phyloP scores from a whole-genome alignment of 2,113 vertebrate species.

The Aldabrachelys gigantea region DNA sequence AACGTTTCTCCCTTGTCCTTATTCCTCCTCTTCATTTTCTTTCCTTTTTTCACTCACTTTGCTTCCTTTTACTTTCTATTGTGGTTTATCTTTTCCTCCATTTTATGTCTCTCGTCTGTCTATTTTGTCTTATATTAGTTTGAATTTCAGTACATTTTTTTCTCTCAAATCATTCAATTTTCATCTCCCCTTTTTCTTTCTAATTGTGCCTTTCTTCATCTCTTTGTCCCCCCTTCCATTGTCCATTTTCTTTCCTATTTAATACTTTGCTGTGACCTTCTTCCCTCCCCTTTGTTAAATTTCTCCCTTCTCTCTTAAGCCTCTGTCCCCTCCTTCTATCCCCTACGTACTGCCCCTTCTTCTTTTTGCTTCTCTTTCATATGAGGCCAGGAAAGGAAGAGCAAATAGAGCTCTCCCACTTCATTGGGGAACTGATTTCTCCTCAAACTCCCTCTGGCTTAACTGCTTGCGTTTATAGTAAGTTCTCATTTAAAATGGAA shows the following conservation, averaged over 20 bases:
- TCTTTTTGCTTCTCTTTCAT: conserved; percentile 62
- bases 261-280: conserved; percentile 29
- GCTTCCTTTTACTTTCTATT: conserved; percentile 22
- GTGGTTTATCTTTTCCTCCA: neutral
- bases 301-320: conserved; percentile 13
- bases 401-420: neutral
- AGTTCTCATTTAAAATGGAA: neutral
- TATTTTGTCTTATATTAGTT: conserved; percentile 20
- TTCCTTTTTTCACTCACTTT: neutral
- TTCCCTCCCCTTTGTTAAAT: conserved; percentile 46
- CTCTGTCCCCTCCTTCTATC: conserved; percentile 24
- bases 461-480: neutral
- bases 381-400: neutral
- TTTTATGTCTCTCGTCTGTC: conserved; percentile 27
- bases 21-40: conserved; percentile 18
- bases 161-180: conserved; percentile 19
- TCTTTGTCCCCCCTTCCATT: neutral
- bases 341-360: neutral
- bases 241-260: neutral
- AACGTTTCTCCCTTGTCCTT: neutral
- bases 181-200: conserved; percentile 34
- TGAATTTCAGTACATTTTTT: conserved; percentile 6
- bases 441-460: neutral
- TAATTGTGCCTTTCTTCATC: conserved; percentile 39
- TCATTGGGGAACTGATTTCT: neutral